These are phyloP conservation scores for honey bee (Apis mellifera) DNA, from an alignment of 1,140 invertebrate species.

Conservation along the genomic window Amel_HAv3.1 CM009934.2:9288501-9289000, in stretches of 20 bases:
- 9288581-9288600: conserved; percentile 94
- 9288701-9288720: not conserved
- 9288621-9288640: conserved; percentile 89
- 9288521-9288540: conserved; percentile 92
- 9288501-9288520: conserved; percentile 88
- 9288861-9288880: conserved; percentile 10
- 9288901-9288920: conserved; percentile 94
- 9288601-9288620: conserved; percentile 90
- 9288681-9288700: not conserved
- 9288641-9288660: conserved; percentile 67
- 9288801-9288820: not conserved
- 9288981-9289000: conserved; percentile 92
- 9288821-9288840: not conserved
- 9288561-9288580: conserved; percentile 91
- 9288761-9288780: not conserved
- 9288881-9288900: conserved; percentile 82
- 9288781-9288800: not conserved
- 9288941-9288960: conserved; percentile 96
- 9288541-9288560: conserved; percentile 92
- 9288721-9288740: conserved; percentile 1
- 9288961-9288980: conserved; percentile 92
- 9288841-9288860: too few relatives aligned
- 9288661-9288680: not conserved
- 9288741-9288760: not conserved
- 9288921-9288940: conserved; percentile 93